Evolutionary conservation across 2,888 invertebrate species (phyloP), one percentile per base, ranked within the genome.

Genomic region (Ophion slaviceki): DNA sequence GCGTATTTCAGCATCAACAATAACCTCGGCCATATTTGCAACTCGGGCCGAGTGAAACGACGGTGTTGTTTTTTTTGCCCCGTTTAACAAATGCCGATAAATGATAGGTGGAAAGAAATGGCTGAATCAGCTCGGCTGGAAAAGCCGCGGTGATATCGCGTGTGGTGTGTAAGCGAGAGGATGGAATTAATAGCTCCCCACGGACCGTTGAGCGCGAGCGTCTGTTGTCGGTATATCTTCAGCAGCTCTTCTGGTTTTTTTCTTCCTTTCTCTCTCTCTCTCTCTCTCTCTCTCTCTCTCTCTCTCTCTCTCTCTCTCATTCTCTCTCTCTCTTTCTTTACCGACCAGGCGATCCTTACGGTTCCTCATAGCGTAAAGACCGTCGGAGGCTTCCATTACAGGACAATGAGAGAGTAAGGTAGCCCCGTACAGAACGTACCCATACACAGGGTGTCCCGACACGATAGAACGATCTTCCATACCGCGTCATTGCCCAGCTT

Each of bases 121-220:
- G 79, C 79, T 82, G 79, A 82, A 84, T 81, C 68, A 72, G 83
- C 57, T 53, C 61, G 64, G 64, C 57, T 81, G 74, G 81, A 84
- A 78, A 79, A 83, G 81, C 45, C 68, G 67, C 74, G 82, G 47
- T 36, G 45, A 62, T 72, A 76, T 80, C 76, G 71, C 66, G 74
- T 80, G 86, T 80, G 83, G 74, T 79, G 84, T 83, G 87, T 78
- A 80, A 83, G 86, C 84, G 81, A 82, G 87, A 88, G 80, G 74
- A 61, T 84, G 85, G 88, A 88, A 89, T 88, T 88, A 89, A 89
- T 88, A 88, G 88, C 87, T 86, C 72, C 82, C 68, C 47, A 80
- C 77, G 86, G 86, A 86, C 82, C 82, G 77, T 64, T 64, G 83
- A 83, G 80, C 83, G 83, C 77, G 76, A 83, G 83, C 86, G 77